Conservation (phyloP, 1,140 invertebrate species). For the Oryctes rhinoceros region DNA sequence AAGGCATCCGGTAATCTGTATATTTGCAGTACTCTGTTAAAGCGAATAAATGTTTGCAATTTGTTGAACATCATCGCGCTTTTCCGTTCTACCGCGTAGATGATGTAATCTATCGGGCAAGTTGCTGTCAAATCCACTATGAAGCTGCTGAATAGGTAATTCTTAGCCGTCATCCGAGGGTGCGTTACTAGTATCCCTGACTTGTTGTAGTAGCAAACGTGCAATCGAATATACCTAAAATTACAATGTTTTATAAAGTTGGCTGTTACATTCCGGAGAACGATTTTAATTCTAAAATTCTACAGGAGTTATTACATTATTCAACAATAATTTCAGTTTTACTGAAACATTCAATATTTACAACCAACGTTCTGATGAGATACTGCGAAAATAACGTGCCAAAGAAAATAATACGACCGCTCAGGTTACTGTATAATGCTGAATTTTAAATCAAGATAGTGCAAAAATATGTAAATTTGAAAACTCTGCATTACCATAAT, state of each 20-base stretch:
- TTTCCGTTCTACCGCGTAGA: background rate
- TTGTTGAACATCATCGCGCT: constrained; percentile 1
- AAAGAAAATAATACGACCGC: too few species aligned
- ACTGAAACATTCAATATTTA: too few species aligned
- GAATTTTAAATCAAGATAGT: too few species aligned
- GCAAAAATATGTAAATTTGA: too few species aligned
- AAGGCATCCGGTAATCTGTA: constrained; percentile 36
- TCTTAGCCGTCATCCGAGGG: constrained; percentile 59
- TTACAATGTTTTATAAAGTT: constrained; percentile 42
- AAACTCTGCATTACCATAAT: too few species aligned
- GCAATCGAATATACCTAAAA: constrained; percentile 59
- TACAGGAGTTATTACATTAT: too few species aligned
- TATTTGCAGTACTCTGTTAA: constrained; percentile 37
- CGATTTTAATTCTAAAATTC: too few species aligned
- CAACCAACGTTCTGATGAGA: too few species aligned
- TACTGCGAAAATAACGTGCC: too few species aligned
- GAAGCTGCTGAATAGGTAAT: constrained; percentile 61
- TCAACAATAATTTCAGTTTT: too few species aligned
- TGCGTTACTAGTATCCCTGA: constrained; percentile 61
- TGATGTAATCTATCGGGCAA: constrained; percentile 53
- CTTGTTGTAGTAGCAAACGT: constrained; percentile 61
- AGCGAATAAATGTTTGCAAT: constrained; percentile 33
- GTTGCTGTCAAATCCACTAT: constrained; percentile 59
- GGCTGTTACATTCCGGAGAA: too few species aligned
- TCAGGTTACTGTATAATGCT: too few species aligned